These are phyloP conservation scores for Acrobasis consociella DNA, from an alignment of 2,888 invertebrate species.

Conservation along the genomic window DNA sequence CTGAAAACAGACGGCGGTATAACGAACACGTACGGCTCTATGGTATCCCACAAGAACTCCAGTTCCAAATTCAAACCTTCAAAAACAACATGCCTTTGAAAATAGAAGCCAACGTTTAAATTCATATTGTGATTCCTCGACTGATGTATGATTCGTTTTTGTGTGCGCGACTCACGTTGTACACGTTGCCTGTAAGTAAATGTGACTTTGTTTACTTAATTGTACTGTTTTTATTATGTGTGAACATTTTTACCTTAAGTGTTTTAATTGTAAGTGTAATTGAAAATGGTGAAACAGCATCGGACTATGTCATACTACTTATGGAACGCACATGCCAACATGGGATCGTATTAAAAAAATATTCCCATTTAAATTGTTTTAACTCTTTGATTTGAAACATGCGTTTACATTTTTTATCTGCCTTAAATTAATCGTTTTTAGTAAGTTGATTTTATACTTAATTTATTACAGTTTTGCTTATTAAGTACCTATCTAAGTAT, in stretches of 20 bases:
- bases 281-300: constrained; percentile 5
- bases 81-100: constrained; percentile 48
- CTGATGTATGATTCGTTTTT: constrained; percentile 20
- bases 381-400: neutral
- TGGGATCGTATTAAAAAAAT: neutral
- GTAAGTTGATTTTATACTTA: neutral
- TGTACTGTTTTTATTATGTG: constrained; percentile 17
- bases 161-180: constrained; percentile 12
- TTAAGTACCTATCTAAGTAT: too few relatives aligned
- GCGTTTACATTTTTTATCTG: neutral
- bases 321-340: constrained; percentile 12
- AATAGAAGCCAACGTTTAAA: constrained; percentile 45
- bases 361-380: neutral
- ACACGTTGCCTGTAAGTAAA: constrained; percentile 7
- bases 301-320: constrained; percentile 3
- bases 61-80: constrained; percentile 33
- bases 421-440: neutral
- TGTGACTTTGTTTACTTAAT: constrained; percentile 18
- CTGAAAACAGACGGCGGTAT: constrained; percentile 64
- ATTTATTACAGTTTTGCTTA: neutral
- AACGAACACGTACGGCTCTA: constrained; percentile 54
- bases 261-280: constrained; percentile 6
- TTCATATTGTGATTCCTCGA: constrained; percentile 21
- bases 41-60: constrained; percentile 40
- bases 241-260: constrained; percentile 2